Conservation (phyloP, 2,888 invertebrate species). For the Athalia rosae region DNA sequence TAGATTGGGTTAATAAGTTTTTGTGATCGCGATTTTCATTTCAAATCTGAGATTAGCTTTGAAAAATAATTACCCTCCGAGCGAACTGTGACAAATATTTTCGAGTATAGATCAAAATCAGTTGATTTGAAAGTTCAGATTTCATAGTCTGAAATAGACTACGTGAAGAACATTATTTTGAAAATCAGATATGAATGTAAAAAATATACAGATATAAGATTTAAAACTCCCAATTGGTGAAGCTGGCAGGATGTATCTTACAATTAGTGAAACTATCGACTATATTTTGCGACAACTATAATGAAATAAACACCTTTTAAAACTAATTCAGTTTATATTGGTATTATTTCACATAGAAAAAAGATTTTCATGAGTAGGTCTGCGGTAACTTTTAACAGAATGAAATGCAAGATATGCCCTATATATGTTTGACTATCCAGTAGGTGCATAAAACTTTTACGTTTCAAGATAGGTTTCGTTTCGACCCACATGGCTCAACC, state of each 20-base stretch:
- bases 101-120: neutral
- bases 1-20: slow-evolving; percentile 15
- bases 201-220: neutral
- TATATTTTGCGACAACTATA: slow-evolving; percentile 8
- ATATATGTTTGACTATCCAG: neutral
- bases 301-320: slow-evolving; percentile 2
- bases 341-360: slow-evolving; percentile 11
- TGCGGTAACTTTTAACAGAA: slow-evolving; percentile 10
- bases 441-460: too few species aligned
- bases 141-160: too few species aligned
- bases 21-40: neutral
- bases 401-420: neutral
- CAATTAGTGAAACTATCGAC: neutral
- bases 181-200: slow-evolving; percentile 6
- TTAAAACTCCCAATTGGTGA: neutral
- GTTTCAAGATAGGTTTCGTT: too few species aligned
- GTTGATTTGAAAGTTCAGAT: neutral
- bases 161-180: neutral
- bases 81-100: neutral
- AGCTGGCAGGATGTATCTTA: slow-evolving; percentile 2
- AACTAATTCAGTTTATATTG: neutral
- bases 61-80: neutral
- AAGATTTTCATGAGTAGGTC: neutral
- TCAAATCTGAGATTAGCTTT: slow-evolving; percentile 9
- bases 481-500: too few species aligned